Evolutionary conservation across 2,888 invertebrate genomes (phyloP).

Genomic region (Papilio elwesi): DNA sequence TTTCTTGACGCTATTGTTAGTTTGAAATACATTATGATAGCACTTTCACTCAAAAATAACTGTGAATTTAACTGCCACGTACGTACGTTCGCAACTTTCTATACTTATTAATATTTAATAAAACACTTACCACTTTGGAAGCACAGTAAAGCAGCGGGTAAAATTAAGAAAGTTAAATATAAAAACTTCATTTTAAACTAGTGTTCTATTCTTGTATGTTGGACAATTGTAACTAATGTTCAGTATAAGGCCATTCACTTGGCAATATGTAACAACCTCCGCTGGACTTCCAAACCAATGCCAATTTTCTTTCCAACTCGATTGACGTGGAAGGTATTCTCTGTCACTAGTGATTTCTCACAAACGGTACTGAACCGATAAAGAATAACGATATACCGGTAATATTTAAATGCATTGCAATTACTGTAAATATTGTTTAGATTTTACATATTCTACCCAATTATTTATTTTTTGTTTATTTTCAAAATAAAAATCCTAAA

Average conservation of each 20-base stretch:
- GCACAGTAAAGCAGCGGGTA: conserved; percentile 89
- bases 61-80: conserved; percentile 74
- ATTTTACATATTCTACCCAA: no score
- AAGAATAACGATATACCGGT: background rate
- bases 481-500: no score
- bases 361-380: conserved; percentile 27
- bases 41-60: conserved; percentile 64
- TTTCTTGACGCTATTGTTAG: background rate
- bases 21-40: background rate
- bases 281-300: conserved; percentile 59
- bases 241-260: conserved; percentile 74
- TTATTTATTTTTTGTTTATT: no score
- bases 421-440: no score
- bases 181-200: conserved; percentile 87
- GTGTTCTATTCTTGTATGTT: conserved; percentile 48
- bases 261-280: conserved; percentile 64
- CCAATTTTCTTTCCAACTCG: conserved; percentile 82
- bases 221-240: conserved; percentile 55
- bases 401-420: background rate
- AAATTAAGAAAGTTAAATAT: conserved; percentile 86
- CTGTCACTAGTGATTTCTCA: conserved; percentile 68
- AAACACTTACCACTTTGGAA: conserved; percentile 87
- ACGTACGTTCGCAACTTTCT: conserved; percentile 53
- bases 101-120: conserved; percentile 49
- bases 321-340: conserved; percentile 83